Conservation (phyloP, 2,888 invertebrate genomes). For the Pollenia amentaria region DNA sequence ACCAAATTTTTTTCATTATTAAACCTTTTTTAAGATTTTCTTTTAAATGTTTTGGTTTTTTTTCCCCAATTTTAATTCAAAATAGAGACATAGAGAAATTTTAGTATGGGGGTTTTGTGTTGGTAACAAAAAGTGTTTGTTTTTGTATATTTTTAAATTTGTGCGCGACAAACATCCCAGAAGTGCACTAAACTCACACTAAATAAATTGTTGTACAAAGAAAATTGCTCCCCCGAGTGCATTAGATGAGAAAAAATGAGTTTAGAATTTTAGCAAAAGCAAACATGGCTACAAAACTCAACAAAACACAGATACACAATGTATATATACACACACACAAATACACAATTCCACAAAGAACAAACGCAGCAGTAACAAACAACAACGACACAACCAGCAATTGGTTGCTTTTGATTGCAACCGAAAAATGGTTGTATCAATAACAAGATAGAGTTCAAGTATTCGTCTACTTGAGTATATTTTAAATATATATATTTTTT, state of each 20-base stretch:
- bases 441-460: conserved; percentile 31
- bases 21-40: too few species aligned
- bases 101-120: not conserved
- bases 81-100: conserved; percentile 1
- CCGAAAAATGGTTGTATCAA: conserved; percentile 28
- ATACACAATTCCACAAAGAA: not conserved
- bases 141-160: conserved; percentile 10
- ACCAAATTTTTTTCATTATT: too few species aligned
- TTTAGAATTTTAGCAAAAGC: conserved; percentile 74
- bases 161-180: conserved; percentile 70
- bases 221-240: conserved; percentile 75
- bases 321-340: too few species aligned
- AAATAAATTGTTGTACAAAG: conserved; percentile 76
- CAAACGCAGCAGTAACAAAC: conserved; percentile 5
- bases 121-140: conserved; percentile 21
- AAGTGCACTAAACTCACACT: conserved; percentile 74
- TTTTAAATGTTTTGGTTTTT: not conserved
- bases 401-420: conserved; percentile 11
- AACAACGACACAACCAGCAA: not conserved
- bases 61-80: conserved; percentile 16
- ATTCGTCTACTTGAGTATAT: not conserved
- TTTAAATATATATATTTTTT: conserved; percentile 26
- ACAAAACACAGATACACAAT: conserved; percentile 1
- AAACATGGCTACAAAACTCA: conserved; percentile 24
- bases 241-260: conserved; percentile 76